Percentiles rank a stretch among this genome's conserved stretches.
phyloP scores from a whole-genome alignment of 2,113 vertebrate genomes.

The Melanerpes aurifrons region DNA sequence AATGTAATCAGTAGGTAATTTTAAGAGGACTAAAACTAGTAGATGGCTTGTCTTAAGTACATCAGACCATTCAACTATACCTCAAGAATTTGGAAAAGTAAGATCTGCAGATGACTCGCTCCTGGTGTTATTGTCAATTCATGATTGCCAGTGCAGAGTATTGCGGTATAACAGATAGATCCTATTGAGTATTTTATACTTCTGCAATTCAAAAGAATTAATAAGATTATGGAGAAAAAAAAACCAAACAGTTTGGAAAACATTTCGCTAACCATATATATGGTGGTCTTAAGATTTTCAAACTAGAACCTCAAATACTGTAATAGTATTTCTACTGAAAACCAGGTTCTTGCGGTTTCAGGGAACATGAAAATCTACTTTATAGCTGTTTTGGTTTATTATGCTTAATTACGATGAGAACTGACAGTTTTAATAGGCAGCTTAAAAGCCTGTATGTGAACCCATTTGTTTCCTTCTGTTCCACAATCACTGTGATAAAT shows the following conservation, averaged over 20 bases:
- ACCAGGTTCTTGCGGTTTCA: neutral
- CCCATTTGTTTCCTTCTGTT: neutral
- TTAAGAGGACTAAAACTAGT: slow-evolving; percentile 14
- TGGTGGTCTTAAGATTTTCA: neutral
- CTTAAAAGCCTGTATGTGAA: neutral
- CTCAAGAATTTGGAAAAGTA: slow-evolving; percentile 13
- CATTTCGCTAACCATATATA: neutral
- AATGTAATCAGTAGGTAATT: slow-evolving; percentile 1
- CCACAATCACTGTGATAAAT: neutral
- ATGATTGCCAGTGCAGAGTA: neutral
- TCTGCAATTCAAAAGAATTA: neutral
- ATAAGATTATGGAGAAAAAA: neutral
- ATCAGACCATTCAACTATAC: slow-evolving; percentile 21
- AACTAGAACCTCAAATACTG: neutral
- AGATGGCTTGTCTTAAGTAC: slow-evolving; percentile 33
- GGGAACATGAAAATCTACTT: neutral
- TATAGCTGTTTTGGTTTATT: slow-evolving; percentile 12
- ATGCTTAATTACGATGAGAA: slow-evolving; percentile 2
- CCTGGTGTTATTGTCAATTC: neutral
- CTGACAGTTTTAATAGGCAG: neutral
- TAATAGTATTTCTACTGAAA: neutral
- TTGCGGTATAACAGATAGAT: neutral
- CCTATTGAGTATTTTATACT: neutral
- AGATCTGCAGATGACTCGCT: neutral
- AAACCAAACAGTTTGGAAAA: neutral